Evolutionary conservation across 2,888 invertebrate genomes (phyloP).

Genomic region (Zygothrica quintamaculata): DNA sequence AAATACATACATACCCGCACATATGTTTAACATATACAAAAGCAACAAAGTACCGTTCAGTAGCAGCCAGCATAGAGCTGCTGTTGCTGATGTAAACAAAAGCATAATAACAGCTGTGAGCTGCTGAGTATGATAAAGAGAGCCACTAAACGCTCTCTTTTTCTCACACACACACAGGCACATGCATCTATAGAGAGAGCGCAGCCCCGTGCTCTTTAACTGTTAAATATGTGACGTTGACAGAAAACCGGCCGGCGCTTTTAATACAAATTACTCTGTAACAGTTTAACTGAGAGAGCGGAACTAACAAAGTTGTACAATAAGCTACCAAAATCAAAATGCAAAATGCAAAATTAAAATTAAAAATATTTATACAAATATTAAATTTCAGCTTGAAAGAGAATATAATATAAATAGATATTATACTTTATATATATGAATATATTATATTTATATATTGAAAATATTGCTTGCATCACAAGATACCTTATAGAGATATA

Average conservation of each 20-base stretch:
- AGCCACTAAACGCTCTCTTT: constrained; percentile 31
- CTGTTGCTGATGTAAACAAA: constrained; percentile 70
- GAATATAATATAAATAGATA: no score
- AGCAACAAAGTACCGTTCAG: constrained; percentile 22
- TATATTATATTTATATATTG: background rate
- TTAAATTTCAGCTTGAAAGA: no score
- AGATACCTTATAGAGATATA: background rate
- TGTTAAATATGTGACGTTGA: constrained; percentile 73
- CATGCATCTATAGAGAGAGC: constrained; percentile 4
- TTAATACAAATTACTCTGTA: constrained; percentile 39
- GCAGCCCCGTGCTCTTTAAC: constrained; percentile 61
- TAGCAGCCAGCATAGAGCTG: constrained; percentile 44
- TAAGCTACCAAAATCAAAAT: no score
- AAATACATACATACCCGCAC: constrained; percentile 15
- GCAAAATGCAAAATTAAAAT: no score
- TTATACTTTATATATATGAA: no score
- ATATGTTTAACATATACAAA: constrained; percentile 37
- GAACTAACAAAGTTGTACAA: background rate
- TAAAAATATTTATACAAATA: no score
- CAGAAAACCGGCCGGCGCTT: constrained; percentile 77
- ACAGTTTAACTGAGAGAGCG: constrained; percentile 4
- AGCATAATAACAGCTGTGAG: constrained; percentile 65
- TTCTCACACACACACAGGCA: constrained; percentile 4
- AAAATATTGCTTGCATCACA: background rate
- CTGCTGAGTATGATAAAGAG: constrained; percentile 37